Base-by-base conservation (phyloP, 2,113 vertebrate genomes). In the Rallus limicola region DNA sequence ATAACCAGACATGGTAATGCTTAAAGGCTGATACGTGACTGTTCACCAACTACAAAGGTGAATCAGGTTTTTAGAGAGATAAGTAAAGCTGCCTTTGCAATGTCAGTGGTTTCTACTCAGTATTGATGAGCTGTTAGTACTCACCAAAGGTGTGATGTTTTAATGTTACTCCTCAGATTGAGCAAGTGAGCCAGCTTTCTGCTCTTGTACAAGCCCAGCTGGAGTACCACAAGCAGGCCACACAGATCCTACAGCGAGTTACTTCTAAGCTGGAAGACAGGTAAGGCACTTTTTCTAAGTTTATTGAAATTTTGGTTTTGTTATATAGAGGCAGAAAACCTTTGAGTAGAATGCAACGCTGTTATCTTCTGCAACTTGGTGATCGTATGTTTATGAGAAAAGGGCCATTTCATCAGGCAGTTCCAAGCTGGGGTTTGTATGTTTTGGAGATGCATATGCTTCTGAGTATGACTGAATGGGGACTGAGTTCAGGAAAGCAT, bases 161-260 rank as follows among this genome's bases (percentile, higher is more conserved):
- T 56, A 55, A 70, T 88, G 13, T 98, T 15, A 29, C 58, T 97
- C 67, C 83, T 92, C 98, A 99, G 99, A 99, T 99, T 58, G 99
- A 99, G 86, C 99, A 99, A 96, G 99, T 99, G 97, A 99, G 99
- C 98, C 99, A 99, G 97, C 98, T 99, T 65, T 98, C 99, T 28
- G 99, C 99, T 1, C 98, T 99, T 58, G 99, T 99, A 70, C 99
- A 99, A 77, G 99, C 99, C 79, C 99, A 99, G 97, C 97, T 99
- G 98, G 99, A 99, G 89, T 99, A 99, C 96, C 99, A 99, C 97
- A 99, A 98, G 95, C 99, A 99, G 83, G 98, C 99, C 7, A 95
- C 98, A 6, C 98, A 99, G 98, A 99, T 99, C 95, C 98, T 99
- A 85, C 99, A 99, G 94, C 98, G 98, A 96, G 99, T 99, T 95